phyloP scores from a whole-genome alignment of 2,113 vertebrate species.

The Phoenicopterus ruber region DNA sequence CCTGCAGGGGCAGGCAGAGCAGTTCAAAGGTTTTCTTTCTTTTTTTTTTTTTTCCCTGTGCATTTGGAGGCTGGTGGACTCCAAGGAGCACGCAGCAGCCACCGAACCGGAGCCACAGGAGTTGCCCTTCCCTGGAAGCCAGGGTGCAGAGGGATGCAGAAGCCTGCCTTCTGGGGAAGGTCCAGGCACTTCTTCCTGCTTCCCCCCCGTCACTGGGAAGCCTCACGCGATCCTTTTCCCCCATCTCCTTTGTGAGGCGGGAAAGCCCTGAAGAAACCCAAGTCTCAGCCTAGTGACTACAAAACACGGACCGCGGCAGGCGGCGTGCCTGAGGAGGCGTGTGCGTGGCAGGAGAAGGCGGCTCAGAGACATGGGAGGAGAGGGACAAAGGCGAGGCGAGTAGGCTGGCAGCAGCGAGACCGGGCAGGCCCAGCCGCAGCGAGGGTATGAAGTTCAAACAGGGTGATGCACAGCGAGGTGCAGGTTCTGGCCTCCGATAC shows the following conservation, averaged over 20 bases:
- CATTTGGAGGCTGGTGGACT: neutral
- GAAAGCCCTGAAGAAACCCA: neutral
- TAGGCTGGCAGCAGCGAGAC: slow-evolving; percentile 4
- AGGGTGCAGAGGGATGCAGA: neutral
- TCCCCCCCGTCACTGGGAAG: neutral
- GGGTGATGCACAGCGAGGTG: neutral
- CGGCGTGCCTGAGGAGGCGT: neutral
- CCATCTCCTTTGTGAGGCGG: neutral
- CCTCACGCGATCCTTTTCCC: fast-evolving
- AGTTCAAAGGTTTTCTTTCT: neutral
- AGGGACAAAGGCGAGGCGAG: neutral
- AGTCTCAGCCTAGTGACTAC: neutral
- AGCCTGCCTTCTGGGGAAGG: neutral
- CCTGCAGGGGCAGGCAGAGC: neutral
- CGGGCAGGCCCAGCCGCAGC: neutral
- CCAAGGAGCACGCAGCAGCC: neutral
- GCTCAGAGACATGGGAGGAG: neutral
- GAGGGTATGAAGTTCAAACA: neutral
- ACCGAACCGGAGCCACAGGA: fast-evolving
- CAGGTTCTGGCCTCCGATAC: neutral
- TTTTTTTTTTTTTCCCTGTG: neutral
- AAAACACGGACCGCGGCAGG: fast-evolving
- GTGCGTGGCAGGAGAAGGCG: neutral
- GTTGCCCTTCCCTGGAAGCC: neutral
- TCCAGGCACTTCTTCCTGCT: neutral